These are phyloP conservation scores for Brachionus rotundiformis DNA, from an alignment of 1,140 invertebrate species.

Conservation along the genomic window DNA sequence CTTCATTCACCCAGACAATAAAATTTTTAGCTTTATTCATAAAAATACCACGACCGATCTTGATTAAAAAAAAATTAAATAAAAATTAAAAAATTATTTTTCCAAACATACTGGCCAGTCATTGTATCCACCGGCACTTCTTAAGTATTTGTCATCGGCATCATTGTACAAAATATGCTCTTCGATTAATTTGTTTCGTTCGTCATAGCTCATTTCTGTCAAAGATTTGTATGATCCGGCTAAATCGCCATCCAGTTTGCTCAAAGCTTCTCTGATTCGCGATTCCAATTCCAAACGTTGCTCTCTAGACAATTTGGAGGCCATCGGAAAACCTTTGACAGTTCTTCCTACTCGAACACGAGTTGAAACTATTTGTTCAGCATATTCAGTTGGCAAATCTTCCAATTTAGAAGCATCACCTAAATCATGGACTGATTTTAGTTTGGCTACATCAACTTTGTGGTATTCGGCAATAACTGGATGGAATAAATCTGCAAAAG, in stretches of 20 bases:
- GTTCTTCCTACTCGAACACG: conserved; percentile 40
- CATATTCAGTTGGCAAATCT: conserved; percentile 25
- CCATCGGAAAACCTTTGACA: conserved; percentile 48
- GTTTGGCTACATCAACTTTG: conserved; percentile 53
- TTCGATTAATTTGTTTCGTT: conserved; percentile 51
- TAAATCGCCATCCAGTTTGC: conserved; percentile 49
- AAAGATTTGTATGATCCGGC: conserved; percentile 41
- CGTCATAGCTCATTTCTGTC: conserved; percentile 50
- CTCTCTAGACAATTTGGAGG: conserved; percentile 31
- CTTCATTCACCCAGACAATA: conserved; percentile 96
- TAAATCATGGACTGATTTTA: conserved; percentile 50
- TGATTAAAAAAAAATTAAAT: neutral
- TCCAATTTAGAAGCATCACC: conserved; percentile 40
- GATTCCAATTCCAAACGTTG: conserved; percentile 48
- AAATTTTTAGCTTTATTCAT: conserved; percentile 90
- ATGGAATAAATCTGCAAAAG: conserved; percentile 56
- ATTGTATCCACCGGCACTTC: conserved; percentile 50
- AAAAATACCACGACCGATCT: conserved; percentile 45
- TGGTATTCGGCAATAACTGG: conserved; percentile 58
- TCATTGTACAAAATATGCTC: conserved; percentile 52
- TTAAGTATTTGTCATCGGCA: conserved; percentile 48
- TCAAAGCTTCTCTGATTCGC: conserved; percentile 34
- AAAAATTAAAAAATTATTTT: neutral
- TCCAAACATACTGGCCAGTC: conserved; percentile 47
- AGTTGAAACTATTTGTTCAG: conserved; percentile 45